Percentiles rank a stretch among this genome's conserved stretches.
Evolutionary conservation across 2,113 vertebrate species (phyloP).

Genomic region (Emydocephalus ijimae): DNA sequence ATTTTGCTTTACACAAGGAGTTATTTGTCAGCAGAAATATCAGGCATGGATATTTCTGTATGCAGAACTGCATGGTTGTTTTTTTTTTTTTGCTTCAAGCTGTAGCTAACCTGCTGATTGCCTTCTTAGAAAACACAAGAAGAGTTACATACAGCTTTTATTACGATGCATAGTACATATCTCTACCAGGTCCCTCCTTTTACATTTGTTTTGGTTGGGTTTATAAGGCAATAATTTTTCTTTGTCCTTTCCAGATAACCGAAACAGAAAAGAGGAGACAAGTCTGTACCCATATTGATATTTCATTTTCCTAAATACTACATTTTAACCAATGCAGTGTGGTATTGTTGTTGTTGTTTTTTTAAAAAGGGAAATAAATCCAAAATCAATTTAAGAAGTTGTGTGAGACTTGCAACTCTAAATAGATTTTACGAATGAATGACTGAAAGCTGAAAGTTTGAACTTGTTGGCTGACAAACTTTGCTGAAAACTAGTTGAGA

Average conservation of each 20-base stretch:
- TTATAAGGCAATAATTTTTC: neutral
- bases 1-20: conserved; percentile 2
- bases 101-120: neutral
- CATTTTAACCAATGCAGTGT: neutral
- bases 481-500: neutral
- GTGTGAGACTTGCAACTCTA: neutral
- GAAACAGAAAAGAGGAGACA: neutral
- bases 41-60: neutral
- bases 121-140: neutral
- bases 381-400: neutral
- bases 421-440: neutral
- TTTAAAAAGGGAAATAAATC: neutral
- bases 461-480: neutral
- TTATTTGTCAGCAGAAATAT: neutral
- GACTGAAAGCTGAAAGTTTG: neutral
- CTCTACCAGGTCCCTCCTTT: neutral
- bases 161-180: neutral
- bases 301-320: neutral
- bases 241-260: neutral
- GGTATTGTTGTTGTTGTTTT: neutral
- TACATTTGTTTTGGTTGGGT: neutral
- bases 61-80: neutral
- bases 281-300: no score
- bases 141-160: neutral
- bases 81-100: neutral